Conservation (phyloP, 2,797 vertebrate genomes). For the Artibeus lituratus region DNA sequence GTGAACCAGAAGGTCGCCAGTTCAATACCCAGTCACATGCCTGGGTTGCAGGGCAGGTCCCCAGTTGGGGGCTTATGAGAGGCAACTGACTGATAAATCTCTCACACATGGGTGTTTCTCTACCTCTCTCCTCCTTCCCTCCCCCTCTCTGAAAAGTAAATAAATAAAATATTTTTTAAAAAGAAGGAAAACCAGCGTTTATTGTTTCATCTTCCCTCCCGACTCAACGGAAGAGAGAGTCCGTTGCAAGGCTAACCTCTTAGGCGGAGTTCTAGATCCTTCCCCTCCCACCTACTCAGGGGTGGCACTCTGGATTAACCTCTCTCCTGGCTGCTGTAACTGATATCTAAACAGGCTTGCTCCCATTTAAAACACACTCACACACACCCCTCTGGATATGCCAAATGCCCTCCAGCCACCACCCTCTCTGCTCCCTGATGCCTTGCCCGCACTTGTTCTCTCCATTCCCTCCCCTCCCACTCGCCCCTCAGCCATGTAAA, state of each 20-base stretch:
- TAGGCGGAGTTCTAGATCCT: constrained; percentile 8
- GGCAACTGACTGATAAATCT: too few relatives aligned
- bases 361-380: not conserved
- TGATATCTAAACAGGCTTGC: not conserved
- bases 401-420: not conserved
- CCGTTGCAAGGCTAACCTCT: not conserved
- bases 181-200: not conserved
- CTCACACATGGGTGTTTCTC: too few relatives aligned
- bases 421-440: not conserved
- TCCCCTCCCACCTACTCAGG: not conserved
- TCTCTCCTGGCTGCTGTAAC: not conserved
- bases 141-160: too few relatives aligned
- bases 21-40: too few relatives aligned
- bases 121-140: too few relatives aligned
- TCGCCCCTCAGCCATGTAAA: not conserved
- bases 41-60: too few relatives aligned
- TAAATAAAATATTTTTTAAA: too few relatives aligned
- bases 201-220: not conserved
- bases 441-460: not conserved
- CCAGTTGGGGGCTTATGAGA: too few relatives aligned
- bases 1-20: too few relatives aligned
- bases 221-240: not conserved
- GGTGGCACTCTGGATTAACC: not conserved
- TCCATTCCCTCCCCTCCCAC: not conserved
- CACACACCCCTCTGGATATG: not conserved